phyloP scores from a whole-genome alignment of 1,140 invertebrate species.

The Scaptodrosophila lebanonensis region DNA sequence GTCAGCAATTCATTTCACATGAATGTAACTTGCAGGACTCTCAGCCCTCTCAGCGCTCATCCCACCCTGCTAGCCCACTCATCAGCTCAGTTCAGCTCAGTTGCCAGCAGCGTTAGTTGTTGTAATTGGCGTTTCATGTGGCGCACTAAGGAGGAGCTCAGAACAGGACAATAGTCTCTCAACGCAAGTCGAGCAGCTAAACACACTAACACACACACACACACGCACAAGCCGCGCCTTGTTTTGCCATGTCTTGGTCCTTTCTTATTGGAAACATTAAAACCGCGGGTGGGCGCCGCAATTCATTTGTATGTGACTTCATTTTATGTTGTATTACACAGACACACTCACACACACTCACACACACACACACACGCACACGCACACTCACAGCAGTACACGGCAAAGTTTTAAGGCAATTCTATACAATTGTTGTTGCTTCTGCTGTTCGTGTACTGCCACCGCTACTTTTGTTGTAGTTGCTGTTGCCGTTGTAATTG shows the following conservation, averaged over 20 bases:
- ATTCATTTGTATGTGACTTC: not conserved
- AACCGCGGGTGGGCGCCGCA: slow-evolving; percentile 15
- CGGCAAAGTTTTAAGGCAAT: too few relatives aligned
- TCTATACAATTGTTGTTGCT: slow-evolving; percentile 18
- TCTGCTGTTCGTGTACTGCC: too few relatives aligned
- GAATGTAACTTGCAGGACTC: slow-evolving; percentile 20
- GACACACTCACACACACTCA: slow-evolving; percentile 2
- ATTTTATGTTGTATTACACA: slow-evolving; percentile 7
- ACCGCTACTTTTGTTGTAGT: too few relatives aligned
- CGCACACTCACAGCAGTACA: slow-evolving; percentile 18
- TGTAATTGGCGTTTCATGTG: slow-evolving; percentile 14
- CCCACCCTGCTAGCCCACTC: not conserved
- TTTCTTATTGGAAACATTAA: slow-evolving; percentile 19
- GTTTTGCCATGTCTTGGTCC: not conserved
- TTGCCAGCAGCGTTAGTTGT: slow-evolving; percentile 12
- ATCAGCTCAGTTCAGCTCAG: not conserved
- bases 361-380: not conserved
- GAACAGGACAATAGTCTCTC: not conserved
- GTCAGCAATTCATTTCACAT: slow-evolving; percentile 55
- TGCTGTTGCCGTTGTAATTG: slow-evolving; percentile 49
- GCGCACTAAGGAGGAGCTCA: slow-evolving; percentile 13
- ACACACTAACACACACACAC: not conserved
- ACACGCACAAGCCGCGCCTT: not conserved
- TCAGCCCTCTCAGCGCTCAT: too few relatives aligned
- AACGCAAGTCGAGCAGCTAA: not conserved